These are phyloP conservation scores for Coturnix japonica DNA, from an alignment of 2,113 vertebrate genomes.

Conservation along the genomic window DNA sequence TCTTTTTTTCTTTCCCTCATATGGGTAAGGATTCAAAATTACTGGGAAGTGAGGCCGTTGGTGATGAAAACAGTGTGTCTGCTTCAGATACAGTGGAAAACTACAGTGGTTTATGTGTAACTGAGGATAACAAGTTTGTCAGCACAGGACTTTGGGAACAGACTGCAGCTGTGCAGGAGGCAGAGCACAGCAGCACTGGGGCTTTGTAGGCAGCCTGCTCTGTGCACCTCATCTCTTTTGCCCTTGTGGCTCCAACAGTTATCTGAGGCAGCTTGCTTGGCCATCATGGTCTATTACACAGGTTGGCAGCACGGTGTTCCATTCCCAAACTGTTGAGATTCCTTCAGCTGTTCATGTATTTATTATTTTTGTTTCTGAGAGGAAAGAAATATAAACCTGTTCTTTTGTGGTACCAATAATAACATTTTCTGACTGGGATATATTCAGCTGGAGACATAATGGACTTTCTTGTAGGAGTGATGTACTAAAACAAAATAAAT, in stretches of 20 bases:
- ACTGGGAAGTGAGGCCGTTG: neutral
- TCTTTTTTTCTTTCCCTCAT: accelerated
- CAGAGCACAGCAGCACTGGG: neutral
- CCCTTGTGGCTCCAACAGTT: neutral
- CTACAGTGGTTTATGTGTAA: neutral
- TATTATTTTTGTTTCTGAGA: neutral
- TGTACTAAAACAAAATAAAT: neutral
- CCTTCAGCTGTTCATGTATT: neutral
- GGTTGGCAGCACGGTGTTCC: neutral
- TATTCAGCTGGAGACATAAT: neutral
- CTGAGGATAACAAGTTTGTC: neutral
- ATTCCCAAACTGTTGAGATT: neutral
- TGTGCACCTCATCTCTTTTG: neutral
- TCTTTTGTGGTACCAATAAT: neutral
- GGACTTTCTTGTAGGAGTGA: neutral
- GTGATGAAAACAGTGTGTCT: neutral
- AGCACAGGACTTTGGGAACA: neutral
- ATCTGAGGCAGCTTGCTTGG: neutral
- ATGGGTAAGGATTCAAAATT: neutral
- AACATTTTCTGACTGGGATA: neutral
- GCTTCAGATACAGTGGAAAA: neutral
- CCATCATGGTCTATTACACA: neutral
- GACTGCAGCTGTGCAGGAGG: accelerated
- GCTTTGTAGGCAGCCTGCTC: neutral
- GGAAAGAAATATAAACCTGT: neutral